These are phyloP conservation scores for Adineta ricciae DNA, from an alignment of 2,888 invertebrate genomes.

Conservation along the genomic window DNA sequence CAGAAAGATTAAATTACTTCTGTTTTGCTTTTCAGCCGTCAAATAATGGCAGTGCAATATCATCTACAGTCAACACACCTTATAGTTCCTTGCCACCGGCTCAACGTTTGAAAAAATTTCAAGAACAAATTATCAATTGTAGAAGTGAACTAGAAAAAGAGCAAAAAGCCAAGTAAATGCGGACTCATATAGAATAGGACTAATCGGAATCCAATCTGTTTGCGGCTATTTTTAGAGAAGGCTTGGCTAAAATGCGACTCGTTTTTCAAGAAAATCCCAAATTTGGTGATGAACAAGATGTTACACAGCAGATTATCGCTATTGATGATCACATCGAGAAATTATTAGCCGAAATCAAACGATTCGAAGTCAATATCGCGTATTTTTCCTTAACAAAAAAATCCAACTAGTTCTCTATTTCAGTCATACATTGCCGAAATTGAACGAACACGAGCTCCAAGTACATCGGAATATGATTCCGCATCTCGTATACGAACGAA, in stretches of 20 bases:
- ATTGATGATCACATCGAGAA: constrained; percentile 26
- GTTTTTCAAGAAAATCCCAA: constrained; percentile 29
- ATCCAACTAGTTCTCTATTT: background rate
- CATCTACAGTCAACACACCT: background rate
- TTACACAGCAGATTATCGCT: background rate
- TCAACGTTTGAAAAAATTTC: constrained; percentile 9
- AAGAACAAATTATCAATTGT: constrained; percentile 1
- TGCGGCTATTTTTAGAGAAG: constrained; percentile 9
- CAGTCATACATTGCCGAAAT: background rate
- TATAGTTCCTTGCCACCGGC: constrained; percentile 17
- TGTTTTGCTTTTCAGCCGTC: background rate
- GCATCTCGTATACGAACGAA: background rate
- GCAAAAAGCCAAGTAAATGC: background rate
- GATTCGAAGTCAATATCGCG: constrained; percentile 15
- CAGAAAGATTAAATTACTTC: too few species aligned
- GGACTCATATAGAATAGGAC: background rate
- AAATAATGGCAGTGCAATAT: background rate
- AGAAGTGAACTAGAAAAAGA: background rate
- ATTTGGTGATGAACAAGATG: constrained; percentile 28
- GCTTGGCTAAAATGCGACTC: constrained; percentile 22
- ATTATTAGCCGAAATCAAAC: constrained; percentile 19
- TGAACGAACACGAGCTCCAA: background rate
- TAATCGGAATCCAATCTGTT: too few species aligned
- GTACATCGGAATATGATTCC: background rate
- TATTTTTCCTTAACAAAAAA: too few species aligned